phyloP scores from a whole-genome alignment of 37 sponge, comb jelly and placozoan species.

The Bolinopsis microptera region DNA sequence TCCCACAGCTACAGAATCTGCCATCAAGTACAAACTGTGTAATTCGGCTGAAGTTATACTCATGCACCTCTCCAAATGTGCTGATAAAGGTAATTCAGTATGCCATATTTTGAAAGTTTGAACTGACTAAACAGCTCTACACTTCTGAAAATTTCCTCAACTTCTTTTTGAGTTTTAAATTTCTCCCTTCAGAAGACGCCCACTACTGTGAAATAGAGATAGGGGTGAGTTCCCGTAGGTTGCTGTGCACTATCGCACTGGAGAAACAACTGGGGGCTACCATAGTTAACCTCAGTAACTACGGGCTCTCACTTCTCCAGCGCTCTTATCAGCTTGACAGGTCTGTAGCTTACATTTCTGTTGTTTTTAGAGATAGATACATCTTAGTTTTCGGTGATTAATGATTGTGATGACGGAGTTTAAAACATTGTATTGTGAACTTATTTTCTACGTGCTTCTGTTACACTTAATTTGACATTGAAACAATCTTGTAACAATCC shows the following conservation, averaged over 20 bases:
- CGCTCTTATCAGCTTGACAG: constrained; percentile 3
- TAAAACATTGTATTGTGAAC: too few species aligned
- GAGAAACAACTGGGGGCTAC: constrained; percentile 41
- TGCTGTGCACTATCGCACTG: background rate
- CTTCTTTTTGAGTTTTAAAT: too few species aligned
- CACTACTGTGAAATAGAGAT: constrained; percentile 23
- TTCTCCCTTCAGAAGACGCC: background rate
- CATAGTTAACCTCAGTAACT: constrained; percentile 13
- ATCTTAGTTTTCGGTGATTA: too few species aligned
- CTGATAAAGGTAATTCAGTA: constrained; percentile 55
- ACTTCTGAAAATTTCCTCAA: too few species aligned
- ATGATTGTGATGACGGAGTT: too few species aligned
- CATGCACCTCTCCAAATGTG: constrained; percentile 25
- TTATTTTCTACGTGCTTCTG: too few species aligned
- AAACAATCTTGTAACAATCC: too few species aligned
- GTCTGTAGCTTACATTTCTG: too few species aligned
- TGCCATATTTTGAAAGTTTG: too few species aligned
- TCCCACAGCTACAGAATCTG: background rate
- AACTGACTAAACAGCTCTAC: too few species aligned
- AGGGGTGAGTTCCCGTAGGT: background rate
- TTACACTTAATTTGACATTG: too few species aligned
- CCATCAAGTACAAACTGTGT: constrained; percentile 40
- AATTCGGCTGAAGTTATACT: constrained; percentile 26
- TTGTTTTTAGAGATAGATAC: too few species aligned
- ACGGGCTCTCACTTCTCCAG: background rate